phyloP scores from a whole-genome alignment of 2,113 vertebrate genomes.

The Takifugu bimaculatus region DNA sequence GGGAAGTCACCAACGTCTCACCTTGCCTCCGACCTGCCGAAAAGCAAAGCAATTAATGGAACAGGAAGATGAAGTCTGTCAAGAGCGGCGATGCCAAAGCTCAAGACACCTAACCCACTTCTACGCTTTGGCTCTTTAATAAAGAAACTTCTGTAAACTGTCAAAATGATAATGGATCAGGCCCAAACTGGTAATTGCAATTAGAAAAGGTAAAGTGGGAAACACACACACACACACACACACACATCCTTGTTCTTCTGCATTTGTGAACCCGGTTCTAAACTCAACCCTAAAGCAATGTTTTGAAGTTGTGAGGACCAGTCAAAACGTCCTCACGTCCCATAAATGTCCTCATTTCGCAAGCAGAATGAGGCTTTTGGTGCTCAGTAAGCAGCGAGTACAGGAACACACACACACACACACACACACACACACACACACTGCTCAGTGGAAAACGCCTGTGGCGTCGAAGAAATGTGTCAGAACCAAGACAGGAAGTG shows the following conservation, averaged over 20 bases:
- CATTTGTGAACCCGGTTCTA: too few species aligned
- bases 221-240: slow-evolving; percentile 10
- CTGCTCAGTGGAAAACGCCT: too few species aligned
- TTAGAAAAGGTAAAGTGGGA: slow-evolving; percentile 61
- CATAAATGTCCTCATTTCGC: too few species aligned
- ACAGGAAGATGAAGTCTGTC: slow-evolving; percentile 46
- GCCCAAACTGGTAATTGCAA: slow-evolving; percentile 63
- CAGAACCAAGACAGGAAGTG: too few species aligned
- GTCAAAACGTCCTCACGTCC: too few species aligned
- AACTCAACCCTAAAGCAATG: too few species aligned
- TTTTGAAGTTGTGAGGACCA: too few species aligned
- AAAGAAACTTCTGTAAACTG: slow-evolving; percentile 74
- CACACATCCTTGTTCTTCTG: background rate
- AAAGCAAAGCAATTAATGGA: slow-evolving; percentile 70
- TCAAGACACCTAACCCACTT: slow-evolving; percentile 74
- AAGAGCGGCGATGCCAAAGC: slow-evolving; percentile 51
- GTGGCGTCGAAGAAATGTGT: too few species aligned
- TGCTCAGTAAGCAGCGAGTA: too few species aligned
- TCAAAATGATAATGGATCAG: slow-evolving; percentile 67
- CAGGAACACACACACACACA: slow-evolving; percentile 7
- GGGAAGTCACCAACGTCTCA: slow-evolving; percentile 8
- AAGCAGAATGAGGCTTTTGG: too few species aligned
- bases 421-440: too few species aligned
- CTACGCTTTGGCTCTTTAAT: slow-evolving; percentile 59
- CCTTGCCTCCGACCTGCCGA: slow-evolving; percentile 60